Conservation (phyloP, 1,140 invertebrate genomes). For the Pseudoatta argentina region DNA sequence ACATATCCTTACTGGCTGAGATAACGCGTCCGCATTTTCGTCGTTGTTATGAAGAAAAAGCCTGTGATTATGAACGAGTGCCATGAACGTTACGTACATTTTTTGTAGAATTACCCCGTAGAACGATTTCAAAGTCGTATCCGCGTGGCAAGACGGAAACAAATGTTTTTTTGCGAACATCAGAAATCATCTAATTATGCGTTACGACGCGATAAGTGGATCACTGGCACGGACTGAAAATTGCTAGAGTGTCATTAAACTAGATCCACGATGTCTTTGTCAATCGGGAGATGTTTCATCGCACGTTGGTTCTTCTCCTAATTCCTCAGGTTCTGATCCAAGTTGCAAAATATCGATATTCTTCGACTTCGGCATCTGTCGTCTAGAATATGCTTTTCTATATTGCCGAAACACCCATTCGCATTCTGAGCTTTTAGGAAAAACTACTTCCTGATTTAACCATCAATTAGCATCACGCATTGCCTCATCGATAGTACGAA, state of each 20-base stretch:
- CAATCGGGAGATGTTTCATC: not conserved
- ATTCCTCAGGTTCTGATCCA: not conserved
- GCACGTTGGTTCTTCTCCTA: not conserved
- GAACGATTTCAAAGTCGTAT: not conserved
- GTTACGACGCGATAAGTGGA: conserved; percentile 48
- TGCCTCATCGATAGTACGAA: not conserved
- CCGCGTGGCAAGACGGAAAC: not conserved
- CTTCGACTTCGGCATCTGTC: not conserved
- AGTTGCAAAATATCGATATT: not conserved
- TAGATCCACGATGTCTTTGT: conserved; percentile 8
- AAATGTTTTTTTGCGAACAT: not conserved
- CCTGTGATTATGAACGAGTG: not conserved
- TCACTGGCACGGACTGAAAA: conserved; percentile 34
- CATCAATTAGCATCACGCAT: conserved; percentile 7
- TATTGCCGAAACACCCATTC: not conserved
- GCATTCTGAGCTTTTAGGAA: not conserved
- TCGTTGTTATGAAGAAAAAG: not conserved
- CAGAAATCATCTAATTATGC: conserved; percentile 9
- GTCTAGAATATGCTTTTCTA: not conserved
- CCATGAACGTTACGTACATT: not conserved
- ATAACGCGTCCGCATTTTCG: not conserved
- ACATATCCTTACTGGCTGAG: not conserved
- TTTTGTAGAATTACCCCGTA: not conserved
- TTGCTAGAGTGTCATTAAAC: not conserved
- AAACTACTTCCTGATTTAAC: conserved; percentile 33